phyloP scores from a whole-genome alignment of 2,797 vertebrate species.

The Coilia nasus region DNA sequence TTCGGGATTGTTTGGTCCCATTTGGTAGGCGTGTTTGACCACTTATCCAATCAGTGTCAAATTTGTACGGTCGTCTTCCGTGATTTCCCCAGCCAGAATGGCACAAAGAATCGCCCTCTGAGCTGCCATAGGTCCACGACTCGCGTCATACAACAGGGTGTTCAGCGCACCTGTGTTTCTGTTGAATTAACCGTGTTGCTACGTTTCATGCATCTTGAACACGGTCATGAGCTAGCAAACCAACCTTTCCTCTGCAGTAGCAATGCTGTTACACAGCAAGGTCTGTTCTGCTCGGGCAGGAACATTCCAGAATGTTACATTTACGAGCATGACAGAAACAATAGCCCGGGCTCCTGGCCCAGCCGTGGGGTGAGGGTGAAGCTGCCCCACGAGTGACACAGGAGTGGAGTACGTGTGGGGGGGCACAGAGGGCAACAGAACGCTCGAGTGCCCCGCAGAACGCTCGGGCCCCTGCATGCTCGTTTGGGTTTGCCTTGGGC shows the following conservation, averaged over 20 bases:
- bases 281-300: background rate
- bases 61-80: too few relatives aligned
- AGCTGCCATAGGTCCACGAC: too few relatives aligned
- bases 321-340: background rate
- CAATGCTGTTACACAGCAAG: background rate
- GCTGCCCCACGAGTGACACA: background rate
- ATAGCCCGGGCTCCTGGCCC: background rate
- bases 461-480: background rate
- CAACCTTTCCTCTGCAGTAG: background rate
- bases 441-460: background rate
- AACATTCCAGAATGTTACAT: background rate
- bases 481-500: constrained; percentile 29
- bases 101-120: too few relatives aligned
- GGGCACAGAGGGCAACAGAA: background rate
- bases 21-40: too few relatives aligned
- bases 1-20: too few relatives aligned
- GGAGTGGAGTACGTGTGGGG: background rate
- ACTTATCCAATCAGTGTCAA: too few relatives aligned
- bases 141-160: too few relatives aligned
- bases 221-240: background rate
- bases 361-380: background rate
- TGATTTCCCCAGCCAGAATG: too few relatives aligned
- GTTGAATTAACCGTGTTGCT: too few relatives aligned
- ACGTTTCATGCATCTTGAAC: too few relatives aligned
- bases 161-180: too few relatives aligned